Evolutionary conservation across 1,140 invertebrate genomes (phyloP).

Genomic region (Caenorhabditis tropicalis): DNA sequence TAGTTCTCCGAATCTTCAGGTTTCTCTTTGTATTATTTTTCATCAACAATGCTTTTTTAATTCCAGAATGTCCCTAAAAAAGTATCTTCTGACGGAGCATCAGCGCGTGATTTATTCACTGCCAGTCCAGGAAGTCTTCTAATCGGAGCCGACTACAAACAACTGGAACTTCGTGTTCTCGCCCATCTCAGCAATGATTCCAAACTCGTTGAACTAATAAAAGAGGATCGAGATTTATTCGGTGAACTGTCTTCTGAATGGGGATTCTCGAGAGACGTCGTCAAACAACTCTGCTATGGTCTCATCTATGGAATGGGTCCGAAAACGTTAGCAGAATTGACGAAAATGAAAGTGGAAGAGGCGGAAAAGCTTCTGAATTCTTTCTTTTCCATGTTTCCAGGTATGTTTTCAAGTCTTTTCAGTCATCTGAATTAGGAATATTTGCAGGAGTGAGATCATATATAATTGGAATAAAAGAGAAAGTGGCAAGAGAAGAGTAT

Average conservation of each 20-base stretch:
- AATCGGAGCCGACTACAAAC: constrained; percentile 91
- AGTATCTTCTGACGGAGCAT: constrained; percentile 75
- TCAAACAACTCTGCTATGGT: constrained; percentile 83
- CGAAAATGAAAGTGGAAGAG: constrained; percentile 83
- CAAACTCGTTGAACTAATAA: constrained; percentile 55
- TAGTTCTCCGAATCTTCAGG: constrained; percentile 87
- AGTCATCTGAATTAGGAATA: too few relatives aligned
- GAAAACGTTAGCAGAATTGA: constrained; percentile 82
- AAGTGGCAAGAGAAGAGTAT: constrained; percentile 80
- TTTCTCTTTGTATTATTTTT: too few relatives aligned
- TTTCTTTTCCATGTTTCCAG: constrained; percentile 85
- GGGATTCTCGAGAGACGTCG: constrained; percentile 2
- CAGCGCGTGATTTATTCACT: constrained; percentile 61
- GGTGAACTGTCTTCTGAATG: constrained; percentile 22
- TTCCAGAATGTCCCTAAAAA: constrained; percentile 81
- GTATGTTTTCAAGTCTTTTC: constrained; percentile 72
- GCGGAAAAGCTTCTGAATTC: constrained; percentile 82
- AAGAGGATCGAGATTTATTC: constrained; percentile 27
- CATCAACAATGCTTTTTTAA: background rate
- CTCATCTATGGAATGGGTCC: constrained; percentile 97
- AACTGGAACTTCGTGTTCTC: constrained; percentile 89
- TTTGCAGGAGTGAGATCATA: constrained; percentile 76
- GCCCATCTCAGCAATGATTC: constrained; percentile 86
- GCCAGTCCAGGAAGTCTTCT: constrained; percentile 74
- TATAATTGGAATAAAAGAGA: constrained; percentile 78